Base-by-base conservation (phyloP, 1,140 invertebrate genomes). In the Choristoneura fumiferana region DNA sequence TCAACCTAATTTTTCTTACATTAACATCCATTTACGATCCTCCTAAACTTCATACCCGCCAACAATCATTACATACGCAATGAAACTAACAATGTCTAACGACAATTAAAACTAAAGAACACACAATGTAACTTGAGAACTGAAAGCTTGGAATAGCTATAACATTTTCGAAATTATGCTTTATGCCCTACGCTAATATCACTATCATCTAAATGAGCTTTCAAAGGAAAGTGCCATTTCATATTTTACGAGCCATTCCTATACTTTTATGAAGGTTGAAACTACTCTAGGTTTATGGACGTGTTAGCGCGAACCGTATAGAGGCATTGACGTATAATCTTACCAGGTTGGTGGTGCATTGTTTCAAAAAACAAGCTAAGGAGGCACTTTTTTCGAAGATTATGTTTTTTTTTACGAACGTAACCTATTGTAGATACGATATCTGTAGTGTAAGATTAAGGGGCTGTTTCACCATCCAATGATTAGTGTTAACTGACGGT, bases 181-280 rank as follows among this genome's bases (percentile, higher is more conserved):
- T 49, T 49, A 49, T 17, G 43, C 18, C 5, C 35, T 37, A 29
- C 22, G 43, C 43, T 49, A 49, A 49, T 49, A 49, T 49, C 22
- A 49, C 43, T 49, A 49, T 49, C 18, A 49, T 49, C 43, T 49
- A 49, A 49, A 49, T 49, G 43, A 49, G 43, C 43, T 49, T 49
- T 49, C 43, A 49, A 49, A 49, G 43, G 43, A 33, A 49, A 49
- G 43, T 49, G 43, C 18, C 43, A 49, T 49, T 49, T 49, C 43
- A 49, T 49, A 49, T 49, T 49, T 49, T 49, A 49, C 22, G 43
- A 49, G 10, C 43, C 43, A 49, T 33, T 49, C 22, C 43, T 49
- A 13, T 10, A 49, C 43, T 49, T 49, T 49, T 49, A 49, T 49
- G 43, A 49, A 29, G 43, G 43, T 29, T 37, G 17, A 18, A 12